phyloP scores from a whole-genome alignment of 2,888 invertebrate genomes.

The Aphrophora alni region DNA sequence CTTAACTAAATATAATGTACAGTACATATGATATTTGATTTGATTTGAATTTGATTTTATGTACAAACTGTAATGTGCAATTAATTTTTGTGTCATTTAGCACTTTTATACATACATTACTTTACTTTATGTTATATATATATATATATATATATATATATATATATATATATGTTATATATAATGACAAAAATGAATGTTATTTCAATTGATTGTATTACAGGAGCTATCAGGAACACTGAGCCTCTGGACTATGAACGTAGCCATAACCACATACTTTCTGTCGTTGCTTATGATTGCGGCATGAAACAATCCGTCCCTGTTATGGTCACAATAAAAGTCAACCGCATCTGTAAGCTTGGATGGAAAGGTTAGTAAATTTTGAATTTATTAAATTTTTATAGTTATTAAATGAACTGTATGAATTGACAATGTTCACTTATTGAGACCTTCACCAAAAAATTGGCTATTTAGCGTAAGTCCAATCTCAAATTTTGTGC shows the following conservation, averaged over 20 bases:
- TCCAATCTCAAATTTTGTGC: too few species aligned
- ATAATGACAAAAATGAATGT: too few species aligned
- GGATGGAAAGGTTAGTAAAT: conserved; percentile 73
- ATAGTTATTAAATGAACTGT: not conserved
- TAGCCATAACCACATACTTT: conserved; percentile 94
- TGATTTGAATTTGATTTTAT: too few species aligned
- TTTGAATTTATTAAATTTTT: not conserved
- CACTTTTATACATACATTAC: too few species aligned
- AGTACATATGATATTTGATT: too few species aligned
- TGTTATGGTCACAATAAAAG: conserved; percentile 95
- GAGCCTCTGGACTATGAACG: conserved; percentile 91
- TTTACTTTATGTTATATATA: too few species aligned
- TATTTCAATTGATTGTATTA: conserved; percentile 46
- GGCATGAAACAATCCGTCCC: conserved; percentile 94
- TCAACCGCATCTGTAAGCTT: conserved; percentile 78
- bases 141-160: too few species aligned
- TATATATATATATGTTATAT: too few species aligned
- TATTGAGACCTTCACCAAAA: too few species aligned
- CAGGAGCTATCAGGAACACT: conserved; percentile 89
- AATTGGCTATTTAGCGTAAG: not conserved
- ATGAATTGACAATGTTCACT: not conserved
- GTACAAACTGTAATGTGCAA: too few species aligned
- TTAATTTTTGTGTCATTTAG: too few species aligned
- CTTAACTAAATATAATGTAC: too few species aligned
- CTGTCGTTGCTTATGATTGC: conserved; percentile 97